Base-by-base conservation (phyloP, 2,113 vertebrate genomes). In the Sisor rabdophorus region DNA sequence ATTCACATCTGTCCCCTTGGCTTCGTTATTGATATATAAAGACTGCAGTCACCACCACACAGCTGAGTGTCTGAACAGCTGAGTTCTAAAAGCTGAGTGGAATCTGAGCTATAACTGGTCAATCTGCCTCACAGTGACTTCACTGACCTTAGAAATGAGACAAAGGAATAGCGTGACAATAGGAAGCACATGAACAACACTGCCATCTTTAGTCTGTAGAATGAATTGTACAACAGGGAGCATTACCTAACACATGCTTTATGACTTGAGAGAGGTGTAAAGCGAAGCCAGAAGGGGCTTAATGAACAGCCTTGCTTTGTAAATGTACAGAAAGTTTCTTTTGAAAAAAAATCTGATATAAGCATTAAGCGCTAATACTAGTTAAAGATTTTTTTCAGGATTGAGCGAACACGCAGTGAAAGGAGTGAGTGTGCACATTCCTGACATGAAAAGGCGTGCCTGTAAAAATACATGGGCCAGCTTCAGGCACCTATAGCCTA, bases 201-300 rank as follows among this genome's bases (percentile, higher is more conserved):
- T 83, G 81, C 81, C 84, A 83, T 80, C 84, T 79, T 72, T 40
- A 81, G 81, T 32, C 40, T 32, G 16, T 15, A 28, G 13, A 67
- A 16, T 17, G n/a, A 79, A 81, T 47, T 50, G 15, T 26, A 52
- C 36, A 53, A 19, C 52, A 68, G 24, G 4, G 10, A 69, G 17
- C 24, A 11, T 52, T 48, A 26, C 22, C 4, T 44, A 4, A 30
- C 47, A 52, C 47, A 30, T 50, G 65, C 47, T 69, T 69, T 26
- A 69, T 30, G 52, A 52, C 10, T 26, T 67, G 64, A 67, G 22
- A 26, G 44, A 68, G 44, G 10, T 26, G 15, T 50, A 48, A 68
- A 68, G 24, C 20, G 24, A 52, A 69, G 65, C 65, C 65, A 30
- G 52, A 69, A 20, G 50, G 65, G 50, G 50, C 3, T 52, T 15